Conservation (phyloP, 2,888 invertebrate species). For the Drosophila ochracea region DNA sequence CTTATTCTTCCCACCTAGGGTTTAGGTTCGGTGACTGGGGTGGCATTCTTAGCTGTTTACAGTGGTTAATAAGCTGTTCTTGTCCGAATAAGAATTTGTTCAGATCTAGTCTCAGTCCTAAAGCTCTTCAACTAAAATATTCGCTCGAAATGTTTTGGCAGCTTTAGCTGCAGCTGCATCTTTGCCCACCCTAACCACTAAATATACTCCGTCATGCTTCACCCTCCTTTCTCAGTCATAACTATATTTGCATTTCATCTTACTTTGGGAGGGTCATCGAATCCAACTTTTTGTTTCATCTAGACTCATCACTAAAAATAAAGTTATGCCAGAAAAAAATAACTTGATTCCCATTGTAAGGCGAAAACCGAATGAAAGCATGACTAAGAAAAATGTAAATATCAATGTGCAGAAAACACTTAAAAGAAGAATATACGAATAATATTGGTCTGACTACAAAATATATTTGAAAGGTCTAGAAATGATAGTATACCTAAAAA, state of each 20-base stretch:
- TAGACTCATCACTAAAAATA: not conserved
- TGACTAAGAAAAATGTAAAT: not conserved
- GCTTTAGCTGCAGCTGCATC: no score
- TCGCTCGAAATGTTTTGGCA: no score
- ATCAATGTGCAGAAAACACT: not conserved
- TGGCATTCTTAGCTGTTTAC: no score
- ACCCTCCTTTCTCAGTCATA: not conserved
- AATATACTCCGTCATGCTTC: no score
- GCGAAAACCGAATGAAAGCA: not conserved
- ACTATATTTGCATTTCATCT: not conserved
- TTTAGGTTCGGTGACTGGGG: no score
- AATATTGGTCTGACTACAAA: not conserved
- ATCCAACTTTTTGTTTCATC: not conserved
- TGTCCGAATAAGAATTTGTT: no score
- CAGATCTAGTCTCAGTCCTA: no score
- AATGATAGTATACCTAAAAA: not conserved
- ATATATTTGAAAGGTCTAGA: not conserved
- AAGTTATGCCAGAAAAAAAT: not conserved
- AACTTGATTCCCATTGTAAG: not conserved
- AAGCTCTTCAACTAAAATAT: no score
- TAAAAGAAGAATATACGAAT: not conserved
- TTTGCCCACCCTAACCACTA: no score
- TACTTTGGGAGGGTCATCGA: no score
- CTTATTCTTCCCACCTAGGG: no score
- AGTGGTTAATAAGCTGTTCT: no score